phyloP scores from a whole-genome alignment of 2,888 invertebrate genomes.

The Mantis religiosa region DNA sequence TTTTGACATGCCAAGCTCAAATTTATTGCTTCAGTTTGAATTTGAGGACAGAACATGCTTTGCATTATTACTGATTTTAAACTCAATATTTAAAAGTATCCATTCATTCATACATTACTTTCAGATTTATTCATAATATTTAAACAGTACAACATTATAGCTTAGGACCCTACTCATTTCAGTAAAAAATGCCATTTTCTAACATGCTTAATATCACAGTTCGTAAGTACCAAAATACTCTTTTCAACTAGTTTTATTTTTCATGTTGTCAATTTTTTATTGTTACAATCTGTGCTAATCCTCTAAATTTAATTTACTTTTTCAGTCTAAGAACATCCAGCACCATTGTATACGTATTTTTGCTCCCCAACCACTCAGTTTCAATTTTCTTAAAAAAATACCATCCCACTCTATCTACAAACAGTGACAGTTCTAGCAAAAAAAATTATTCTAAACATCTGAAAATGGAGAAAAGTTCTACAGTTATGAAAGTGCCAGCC shows the following conservation, averaged over 20 bases:
- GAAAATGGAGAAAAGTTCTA: neutral
- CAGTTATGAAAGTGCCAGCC: neutral
- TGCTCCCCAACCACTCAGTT: constrained; percentile 15
- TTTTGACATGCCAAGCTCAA: constrained; percentile 12
- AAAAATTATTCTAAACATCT: constrained; percentile 2
- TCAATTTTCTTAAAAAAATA: constrained; percentile 17
- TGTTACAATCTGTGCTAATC: constrained; percentile 12
- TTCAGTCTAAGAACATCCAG: constrained; percentile 17
- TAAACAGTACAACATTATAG: constrained; percentile 6
- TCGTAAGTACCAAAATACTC: constrained; percentile 18
- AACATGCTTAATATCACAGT: constrained; percentile 18
- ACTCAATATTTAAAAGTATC: neutral
- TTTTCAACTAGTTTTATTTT: constrained; percentile 17
- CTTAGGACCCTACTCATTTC: constrained; percentile 10
- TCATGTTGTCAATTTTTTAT: constrained; percentile 13
- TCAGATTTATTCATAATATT: neutral
- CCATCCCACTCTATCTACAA: constrained; percentile 9
- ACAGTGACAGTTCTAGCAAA: constrained; percentile 8
- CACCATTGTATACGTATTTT: constrained; percentile 18
- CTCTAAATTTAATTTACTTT: constrained; percentile 5
- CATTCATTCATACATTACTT: constrained; percentile 2
- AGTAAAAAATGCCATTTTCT: constrained; percentile 15
- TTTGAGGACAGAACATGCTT: neutral
- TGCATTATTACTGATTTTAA: neutral
- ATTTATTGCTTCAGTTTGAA: constrained; percentile 15